Evolutionary conservation across 1,140 invertebrate genomes (phyloP), one percentile per base, ranked within the genome.

Genomic region (Aphidius gifuensis): DNA sequence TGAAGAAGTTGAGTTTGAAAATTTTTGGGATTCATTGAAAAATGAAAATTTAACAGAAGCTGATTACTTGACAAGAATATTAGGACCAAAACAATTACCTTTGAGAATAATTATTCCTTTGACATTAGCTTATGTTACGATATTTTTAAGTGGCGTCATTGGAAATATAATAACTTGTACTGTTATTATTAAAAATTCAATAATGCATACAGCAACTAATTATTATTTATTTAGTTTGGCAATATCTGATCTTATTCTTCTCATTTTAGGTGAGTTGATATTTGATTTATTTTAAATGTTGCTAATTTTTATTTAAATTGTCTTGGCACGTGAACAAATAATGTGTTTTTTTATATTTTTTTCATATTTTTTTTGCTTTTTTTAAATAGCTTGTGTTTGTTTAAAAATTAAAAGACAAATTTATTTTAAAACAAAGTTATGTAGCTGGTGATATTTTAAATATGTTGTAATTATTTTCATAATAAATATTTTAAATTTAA

Each of bases 171-270:
- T 88, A 1, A 95, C 96, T 7, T 97, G 94, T 71, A 83, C 92
- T 45, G 95, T 98, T 2, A 96, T 98, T 53, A 83, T 90, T 4
- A 85, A 86, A 58, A 93, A 96, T 73, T 83, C 87, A 58, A 85
- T 86, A 3, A 90, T 96, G 88, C 91, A 91, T 67, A 91, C 89
- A 1, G 88, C 91, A 0, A 93, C 91, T 0, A 97, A 98, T 73
- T 97, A 94, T 72, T 98, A 98, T 77, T 84, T 98, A 65, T 95
- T 97, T 79, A 96, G 88, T 74, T 76, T 92, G 69, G 89, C 91
- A 0, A 80, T 92, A 39, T 91, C 90, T 5, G 91, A 92, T 76
- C 74, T 93, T 7, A 84, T 86, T 45, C 83, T 91, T 64, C 77
- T 92, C n/a, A 74, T 90, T 11, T 85, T 91, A 67, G 90, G 90